phyloP scores from a whole-genome alignment of 2,113 vertebrate species.

The Thunnus maccoyii region DNA sequence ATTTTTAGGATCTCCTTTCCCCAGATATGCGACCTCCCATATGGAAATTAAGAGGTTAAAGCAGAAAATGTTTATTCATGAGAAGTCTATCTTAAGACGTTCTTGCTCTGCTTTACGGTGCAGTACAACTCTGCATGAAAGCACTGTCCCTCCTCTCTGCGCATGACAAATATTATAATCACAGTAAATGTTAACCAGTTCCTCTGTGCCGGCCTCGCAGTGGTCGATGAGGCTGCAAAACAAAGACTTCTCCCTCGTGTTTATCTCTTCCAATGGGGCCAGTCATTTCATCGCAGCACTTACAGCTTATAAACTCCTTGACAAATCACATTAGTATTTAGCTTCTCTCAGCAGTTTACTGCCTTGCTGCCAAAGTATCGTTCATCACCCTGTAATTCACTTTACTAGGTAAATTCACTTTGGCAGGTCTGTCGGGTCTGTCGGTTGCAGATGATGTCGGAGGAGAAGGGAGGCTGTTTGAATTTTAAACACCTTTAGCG shows the following conservation, averaged over 20 bases:
- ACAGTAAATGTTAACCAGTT: conserved; percentile 64
- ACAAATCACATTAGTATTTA: conserved; percentile 85
- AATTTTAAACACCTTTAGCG: conserved; percentile 42
- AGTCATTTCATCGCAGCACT: conserved; percentile 87
- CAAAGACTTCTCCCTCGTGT: conserved; percentile 73
- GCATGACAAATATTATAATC: conserved; percentile 22
- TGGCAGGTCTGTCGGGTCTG: conserved; percentile 71
- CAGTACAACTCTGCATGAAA: conserved; percentile 24
- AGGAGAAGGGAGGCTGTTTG: conserved; percentile 51
- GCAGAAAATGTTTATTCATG: conserved; percentile 76
- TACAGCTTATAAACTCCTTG: conserved; percentile 84
- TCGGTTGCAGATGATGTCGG: conserved; percentile 55
- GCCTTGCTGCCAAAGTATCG: conserved; percentile 82
- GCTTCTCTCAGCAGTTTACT: conserved; percentile 85
- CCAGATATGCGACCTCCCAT: conserved; percentile 70
- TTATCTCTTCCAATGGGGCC: conserved; percentile 78
- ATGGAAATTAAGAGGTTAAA: conserved; percentile 71
- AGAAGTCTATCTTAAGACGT: conserved; percentile 55
- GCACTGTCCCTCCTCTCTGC: conserved; percentile 22
- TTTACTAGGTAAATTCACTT: conserved; percentile 81
- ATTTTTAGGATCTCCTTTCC: conserved; percentile 75
- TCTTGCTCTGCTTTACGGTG: conserved; percentile 27
- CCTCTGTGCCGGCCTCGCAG: conserved; percentile 58
- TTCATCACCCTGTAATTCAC: conserved; percentile 85
- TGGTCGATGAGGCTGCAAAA: conserved; percentile 72